phyloP scores from a whole-genome alignment of 2,797 vertebrate species.

The Sebastes iracundus region DNA sequence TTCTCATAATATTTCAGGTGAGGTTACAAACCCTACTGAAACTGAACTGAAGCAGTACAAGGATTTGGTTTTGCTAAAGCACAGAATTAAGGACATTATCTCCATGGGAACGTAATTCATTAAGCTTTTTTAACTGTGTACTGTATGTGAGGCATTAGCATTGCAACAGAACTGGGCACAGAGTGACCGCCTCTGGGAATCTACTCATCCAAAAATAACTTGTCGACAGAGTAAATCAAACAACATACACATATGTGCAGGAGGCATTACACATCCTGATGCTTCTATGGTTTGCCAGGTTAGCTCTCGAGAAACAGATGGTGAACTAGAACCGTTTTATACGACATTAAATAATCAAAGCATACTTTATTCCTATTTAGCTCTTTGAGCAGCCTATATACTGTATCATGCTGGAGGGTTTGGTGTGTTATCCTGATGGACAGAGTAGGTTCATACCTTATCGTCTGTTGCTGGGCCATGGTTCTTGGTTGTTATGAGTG shows the following conservation, averaged over 20 bases:
- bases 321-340: not conserved
- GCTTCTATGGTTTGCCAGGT: not conserved
- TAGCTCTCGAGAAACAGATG: not conserved
- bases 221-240: conserved; percentile 16
- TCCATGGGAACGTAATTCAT: not conserved
- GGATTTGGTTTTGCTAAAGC: not conserved
- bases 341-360: not conserved
- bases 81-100: not conserved
- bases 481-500: conserved; percentile 40
- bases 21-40: not conserved
- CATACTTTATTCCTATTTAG: not conserved
- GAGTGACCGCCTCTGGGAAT: conserved; percentile 5
- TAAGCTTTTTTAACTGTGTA: not conserved
- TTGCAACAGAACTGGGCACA: not conserved
- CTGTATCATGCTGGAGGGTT: not conserved
- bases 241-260: not conserved
- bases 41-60: not conserved
- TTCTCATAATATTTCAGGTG: not conserved
- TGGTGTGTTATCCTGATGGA: not conserved
- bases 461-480: conserved; percentile 78
- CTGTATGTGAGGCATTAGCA: not conserved
- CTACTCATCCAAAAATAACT: conserved; percentile 55
- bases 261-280: not conserved
- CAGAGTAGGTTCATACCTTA: conserved; percentile 63
- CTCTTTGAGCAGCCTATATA: not conserved